Evolutionary conservation across 1,140 invertebrate genomes (phyloP).

Genomic region (Mactra quadrangularis): DNA sequence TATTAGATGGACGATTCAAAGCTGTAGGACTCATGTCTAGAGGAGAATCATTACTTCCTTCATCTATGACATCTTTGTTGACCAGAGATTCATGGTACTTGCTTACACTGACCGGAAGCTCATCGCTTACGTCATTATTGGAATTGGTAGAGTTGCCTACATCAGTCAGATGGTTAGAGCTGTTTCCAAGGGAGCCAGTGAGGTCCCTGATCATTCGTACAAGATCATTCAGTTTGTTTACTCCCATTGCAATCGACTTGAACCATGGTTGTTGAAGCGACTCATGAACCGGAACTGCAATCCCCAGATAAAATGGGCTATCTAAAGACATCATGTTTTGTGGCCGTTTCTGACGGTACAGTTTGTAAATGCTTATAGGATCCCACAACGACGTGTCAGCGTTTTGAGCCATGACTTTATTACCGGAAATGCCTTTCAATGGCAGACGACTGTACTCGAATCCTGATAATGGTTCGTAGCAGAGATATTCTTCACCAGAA

Average conservation of each 20-base stretch:
- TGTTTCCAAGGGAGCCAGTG: constrained; percentile 63
- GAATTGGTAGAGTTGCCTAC: background rate
- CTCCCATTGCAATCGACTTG: constrained; percentile 77
- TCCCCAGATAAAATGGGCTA: constrained; percentile 77
- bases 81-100: background rate
- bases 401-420: constrained; percentile 66
- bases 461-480: constrained; percentile 69
- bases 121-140: background rate
- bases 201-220: constrained; percentile 79
- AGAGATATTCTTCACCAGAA: constrained; percentile 74
- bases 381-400: constrained; percentile 73
- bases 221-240: constrained; percentile 79
- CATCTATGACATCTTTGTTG: too few relatives aligned
- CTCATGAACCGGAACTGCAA: constrained; percentile 65
- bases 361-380: constrained; percentile 78
- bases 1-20: background rate
- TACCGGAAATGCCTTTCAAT: constrained; percentile 23
- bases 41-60: background rate
- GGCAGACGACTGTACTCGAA: constrained; percentile 52
- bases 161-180: background rate
- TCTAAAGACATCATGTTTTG: constrained; percentile 72
- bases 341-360: constrained; percentile 75
- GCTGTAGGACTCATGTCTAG: background rate
- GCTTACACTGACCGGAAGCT: background rate
- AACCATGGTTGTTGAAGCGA: constrained; percentile 76